phyloP scores from a whole-genome alignment of 2,888 invertebrate genomes.

The Aphidoletes aphidimyza region DNA sequence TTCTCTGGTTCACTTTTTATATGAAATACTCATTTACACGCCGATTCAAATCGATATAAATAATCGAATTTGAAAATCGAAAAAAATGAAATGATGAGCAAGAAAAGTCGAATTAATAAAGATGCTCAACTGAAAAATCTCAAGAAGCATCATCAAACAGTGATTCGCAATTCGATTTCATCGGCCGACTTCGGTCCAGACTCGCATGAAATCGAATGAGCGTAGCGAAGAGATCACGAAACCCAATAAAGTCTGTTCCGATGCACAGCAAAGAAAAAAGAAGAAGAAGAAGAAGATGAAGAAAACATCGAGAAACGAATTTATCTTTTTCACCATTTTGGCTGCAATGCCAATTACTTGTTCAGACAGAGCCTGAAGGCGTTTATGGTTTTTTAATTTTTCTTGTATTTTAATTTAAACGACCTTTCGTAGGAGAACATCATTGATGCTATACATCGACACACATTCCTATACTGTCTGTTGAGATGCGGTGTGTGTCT shows the following conservation, averaged over 20 bases:
- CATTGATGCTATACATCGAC: neutral
- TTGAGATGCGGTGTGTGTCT: too few relatives aligned
- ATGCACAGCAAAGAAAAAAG: neutral
- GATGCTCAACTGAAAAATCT: neutral
- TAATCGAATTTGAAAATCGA: slow-evolving; percentile 28
- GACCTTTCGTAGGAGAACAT: slow-evolving; percentile 48
- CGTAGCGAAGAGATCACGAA: slow-evolving; percentile 6
- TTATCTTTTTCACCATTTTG: slow-evolving; percentile 52
- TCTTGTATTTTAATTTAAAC: slow-evolving; percentile 46
- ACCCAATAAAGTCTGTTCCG: neutral
- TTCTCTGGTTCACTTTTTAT: neutral
- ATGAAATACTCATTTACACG: neutral
- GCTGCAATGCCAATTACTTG: slow-evolving; percentile 48
- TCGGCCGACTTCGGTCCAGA: neutral
- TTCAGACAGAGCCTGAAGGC: slow-evolving; percentile 45
- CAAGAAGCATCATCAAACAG: neutral
- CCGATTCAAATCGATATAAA: slow-evolving; percentile 35
- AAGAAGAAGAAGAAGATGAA: neutral
- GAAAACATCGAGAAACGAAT: neutral
- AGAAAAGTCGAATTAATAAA: slow-evolving; percentile 15
- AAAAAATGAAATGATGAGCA: neutral
- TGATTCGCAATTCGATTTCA: slow-evolving; percentile 36
- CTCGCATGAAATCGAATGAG: neutral
- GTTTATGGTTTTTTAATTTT: slow-evolving; percentile 48
- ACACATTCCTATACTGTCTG: slow-evolving; percentile 1